Evolutionary conservation across 1,140 invertebrate genomes (phyloP).

Genomic region (Apocrypta bakeri): DNA sequence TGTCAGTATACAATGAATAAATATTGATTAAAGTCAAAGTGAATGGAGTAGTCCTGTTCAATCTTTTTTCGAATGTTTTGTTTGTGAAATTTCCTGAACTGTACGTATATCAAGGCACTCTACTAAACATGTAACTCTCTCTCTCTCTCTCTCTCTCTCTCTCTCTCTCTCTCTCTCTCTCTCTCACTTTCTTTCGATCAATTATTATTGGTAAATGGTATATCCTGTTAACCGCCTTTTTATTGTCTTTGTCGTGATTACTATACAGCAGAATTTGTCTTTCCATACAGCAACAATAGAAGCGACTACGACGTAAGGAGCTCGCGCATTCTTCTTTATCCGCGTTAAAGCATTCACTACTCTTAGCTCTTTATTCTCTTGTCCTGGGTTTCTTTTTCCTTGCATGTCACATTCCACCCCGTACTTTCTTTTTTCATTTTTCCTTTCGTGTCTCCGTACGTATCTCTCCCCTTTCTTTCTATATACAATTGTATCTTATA

Average conservation of each 20-base stretch:
- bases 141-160: too few species aligned
- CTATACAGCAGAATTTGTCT: conserved; percentile 1
- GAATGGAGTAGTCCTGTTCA: conserved; percentile 5
- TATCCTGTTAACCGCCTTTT: conserved; percentile 29
- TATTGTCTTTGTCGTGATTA: conserved; percentile 11
- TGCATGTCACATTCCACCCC: conserved; percentile 30
- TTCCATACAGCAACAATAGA: neutral
- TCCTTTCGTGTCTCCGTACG: neutral
- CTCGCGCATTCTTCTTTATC: neutral
- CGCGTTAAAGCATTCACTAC: neutral
- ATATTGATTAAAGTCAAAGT: too few species aligned
- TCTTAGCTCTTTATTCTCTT: neutral
- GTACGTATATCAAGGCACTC: neutral
- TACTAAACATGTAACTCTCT: conserved; percentile 16
- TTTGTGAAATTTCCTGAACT: neutral
- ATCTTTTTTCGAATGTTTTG: neutral
- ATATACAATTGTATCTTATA: too few species aligned
- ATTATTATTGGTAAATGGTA: too few species aligned
- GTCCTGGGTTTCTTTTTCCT: conserved; percentile 5
- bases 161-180: too few species aligned
- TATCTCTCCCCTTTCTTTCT: too few species aligned
- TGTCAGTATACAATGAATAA: too few species aligned
- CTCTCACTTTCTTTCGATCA: too few species aligned
- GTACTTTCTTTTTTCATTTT: conserved; percentile 5
- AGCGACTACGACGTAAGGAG: neutral